Evolutionary conservation across 2,888 invertebrate genomes (phyloP).

Genomic region (Thymelicus sylvestris): DNA sequence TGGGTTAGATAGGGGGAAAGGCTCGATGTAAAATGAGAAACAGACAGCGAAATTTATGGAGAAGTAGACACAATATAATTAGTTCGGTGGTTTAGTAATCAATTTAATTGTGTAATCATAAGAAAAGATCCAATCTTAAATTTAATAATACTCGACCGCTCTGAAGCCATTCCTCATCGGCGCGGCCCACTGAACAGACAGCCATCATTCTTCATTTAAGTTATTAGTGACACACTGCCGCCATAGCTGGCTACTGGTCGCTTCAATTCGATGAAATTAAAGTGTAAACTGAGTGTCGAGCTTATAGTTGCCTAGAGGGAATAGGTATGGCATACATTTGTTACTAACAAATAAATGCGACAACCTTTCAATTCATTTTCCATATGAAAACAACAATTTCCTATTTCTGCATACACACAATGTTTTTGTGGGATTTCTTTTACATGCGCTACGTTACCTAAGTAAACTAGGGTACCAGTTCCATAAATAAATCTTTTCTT

Average conservation of each 20-base stretch:
- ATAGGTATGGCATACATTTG: no score
- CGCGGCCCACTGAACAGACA: slow-evolving; percentile 13
- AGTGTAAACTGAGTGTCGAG: no score
- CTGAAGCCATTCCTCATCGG: neutral
- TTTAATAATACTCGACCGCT: slow-evolving; percentile 2
- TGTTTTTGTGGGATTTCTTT: no score
- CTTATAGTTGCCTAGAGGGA: no score
- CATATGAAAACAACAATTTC: no score
- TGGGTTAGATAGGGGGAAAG: neutral
- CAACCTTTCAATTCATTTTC: no score
- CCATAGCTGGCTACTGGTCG: neutral
- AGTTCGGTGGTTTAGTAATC: neutral
- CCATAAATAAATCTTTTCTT: no score
- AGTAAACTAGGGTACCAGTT: no score
- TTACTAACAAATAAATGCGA: no score
- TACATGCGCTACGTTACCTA: no score
- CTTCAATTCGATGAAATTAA: neutral
- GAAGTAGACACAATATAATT: no score
- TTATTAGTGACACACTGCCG: slow-evolving; percentile 13
- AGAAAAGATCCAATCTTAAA: neutral
- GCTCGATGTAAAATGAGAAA: neutral
- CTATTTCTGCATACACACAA: no score
- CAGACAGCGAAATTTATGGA: neutral
- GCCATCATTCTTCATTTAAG: slow-evolving; percentile 15
- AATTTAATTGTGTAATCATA: neutral